Conservation (phyloP, 2,797 vertebrate species). For the Momotus momota region DNA sequence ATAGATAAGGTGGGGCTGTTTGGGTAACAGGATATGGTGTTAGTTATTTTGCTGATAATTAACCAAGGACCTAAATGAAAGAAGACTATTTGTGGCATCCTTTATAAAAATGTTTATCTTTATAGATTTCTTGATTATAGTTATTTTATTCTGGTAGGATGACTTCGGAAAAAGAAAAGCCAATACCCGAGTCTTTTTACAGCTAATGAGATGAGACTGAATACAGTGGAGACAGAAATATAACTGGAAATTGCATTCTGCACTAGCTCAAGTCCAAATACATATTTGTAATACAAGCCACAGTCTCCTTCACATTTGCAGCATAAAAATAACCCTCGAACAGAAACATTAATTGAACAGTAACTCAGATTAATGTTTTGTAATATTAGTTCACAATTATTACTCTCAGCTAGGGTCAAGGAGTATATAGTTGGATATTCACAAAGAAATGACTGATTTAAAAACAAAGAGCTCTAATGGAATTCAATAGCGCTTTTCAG, state of each 20-base stretch:
- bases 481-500: conserved; percentile 88
- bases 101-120: conserved; percentile 72
- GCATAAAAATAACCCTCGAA: conserved; percentile 69
- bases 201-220: conserved; percentile 46
- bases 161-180: conserved; percentile 41
- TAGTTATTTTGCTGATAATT: conserved; percentile 75
- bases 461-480: conserved; percentile 91
- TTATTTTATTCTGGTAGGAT: conserved; percentile 60
- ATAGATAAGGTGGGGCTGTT: conserved; percentile 74
- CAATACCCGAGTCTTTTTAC: conserved; percentile 7
- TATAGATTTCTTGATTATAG: conserved; percentile 63
- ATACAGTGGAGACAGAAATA: conserved; percentile 50
- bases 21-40: conserved; percentile 64
- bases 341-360: conserved; percentile 78
- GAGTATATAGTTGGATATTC: conserved; percentile 83
- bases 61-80: conserved; percentile 57
- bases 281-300: conserved; percentile 57
- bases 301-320: conserved; percentile 65
- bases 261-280: conserved; percentile 46
- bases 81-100: conserved; percentile 35
- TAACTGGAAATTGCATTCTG: conserved; percentile 54
- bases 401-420: conserved; percentile 82
- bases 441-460: conserved; percentile 88
- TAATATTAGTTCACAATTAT: conserved; percentile 85
- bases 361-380: conserved; percentile 85